These are phyloP conservation scores for Argyrosomus regius DNA, from an alignment of 2,797 vertebrate species.

Conservation along the genomic window DNA sequence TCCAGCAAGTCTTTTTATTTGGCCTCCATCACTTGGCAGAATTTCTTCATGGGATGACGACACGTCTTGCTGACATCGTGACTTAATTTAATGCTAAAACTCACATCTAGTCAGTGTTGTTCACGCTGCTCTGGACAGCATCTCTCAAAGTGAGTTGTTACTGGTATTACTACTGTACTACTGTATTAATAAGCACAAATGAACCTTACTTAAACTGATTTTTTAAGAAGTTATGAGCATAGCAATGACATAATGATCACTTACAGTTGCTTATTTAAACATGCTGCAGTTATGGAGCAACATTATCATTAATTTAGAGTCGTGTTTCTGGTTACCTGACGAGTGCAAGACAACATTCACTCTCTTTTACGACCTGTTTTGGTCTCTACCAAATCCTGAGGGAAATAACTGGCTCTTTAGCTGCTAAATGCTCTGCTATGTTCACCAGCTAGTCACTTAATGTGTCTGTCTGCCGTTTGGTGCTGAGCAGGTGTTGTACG, in stretches of 20 bases:
- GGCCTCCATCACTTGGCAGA: not conserved
- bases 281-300: not conserved
- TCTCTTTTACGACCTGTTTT: not conserved
- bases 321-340: not conserved
- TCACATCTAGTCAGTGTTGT: not conserved
- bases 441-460: not conserved
- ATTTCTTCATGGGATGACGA: constrained; percentile 17
- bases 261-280: not conserved
- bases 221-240: not conserved
- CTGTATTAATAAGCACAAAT: not conserved
- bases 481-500: not conserved
- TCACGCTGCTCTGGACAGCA: not conserved
- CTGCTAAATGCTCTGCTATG: not conserved
- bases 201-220: not conserved
- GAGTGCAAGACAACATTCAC: not conserved
- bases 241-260: not conserved
- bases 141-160: constrained; percentile 6
- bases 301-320: not conserved
- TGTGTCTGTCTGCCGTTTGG: constrained; percentile 4
- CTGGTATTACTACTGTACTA: not conserved
- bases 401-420: not conserved
- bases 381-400: not conserved
- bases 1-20: not conserved
- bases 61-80: constrained; percentile 14
- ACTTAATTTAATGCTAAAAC: constrained; percentile 16